These are phyloP conservation scores for Ascaphus truei DNA, from an alignment of 2,113 vertebrate genomes.

Conservation along the genomic window DNA sequence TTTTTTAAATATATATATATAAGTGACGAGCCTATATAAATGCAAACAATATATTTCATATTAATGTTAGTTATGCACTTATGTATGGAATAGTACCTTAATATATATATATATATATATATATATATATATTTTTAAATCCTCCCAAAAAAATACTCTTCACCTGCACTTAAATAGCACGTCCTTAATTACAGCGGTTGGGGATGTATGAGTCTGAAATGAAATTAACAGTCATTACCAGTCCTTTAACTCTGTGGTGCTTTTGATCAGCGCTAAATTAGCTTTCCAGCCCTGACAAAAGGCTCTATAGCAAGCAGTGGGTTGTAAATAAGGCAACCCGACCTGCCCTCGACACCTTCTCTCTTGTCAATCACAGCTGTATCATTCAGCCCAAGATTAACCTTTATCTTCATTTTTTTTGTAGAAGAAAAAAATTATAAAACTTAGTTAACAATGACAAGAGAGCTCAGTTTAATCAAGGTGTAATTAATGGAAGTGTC, in stretches of 20 bases:
- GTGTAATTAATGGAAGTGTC: constrained; percentile 47
- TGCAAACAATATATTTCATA: too few relatives aligned
- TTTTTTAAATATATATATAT: too few relatives aligned
- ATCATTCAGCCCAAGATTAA: constrained; percentile 73
- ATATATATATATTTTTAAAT: too few relatives aligned
- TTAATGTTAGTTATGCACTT: too few relatives aligned
- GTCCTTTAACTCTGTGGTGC: constrained; percentile 78
- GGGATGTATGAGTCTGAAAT: constrained; percentile 75
- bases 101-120: too few relatives aligned
- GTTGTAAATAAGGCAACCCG: constrained; percentile 78
- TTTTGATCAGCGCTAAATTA: constrained; percentile 83
- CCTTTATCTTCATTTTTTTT: constrained; percentile 64
- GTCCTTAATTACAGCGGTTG: constrained; percentile 79
- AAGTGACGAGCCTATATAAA: too few relatives aligned
- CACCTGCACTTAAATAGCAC: constrained; percentile 79
- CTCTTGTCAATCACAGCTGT: constrained; percentile 74
- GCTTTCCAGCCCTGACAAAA: constrained; percentile 78
- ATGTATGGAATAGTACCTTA: too few relatives aligned
- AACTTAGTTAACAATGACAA: constrained; percentile 43
- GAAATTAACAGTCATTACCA: constrained; percentile 85
- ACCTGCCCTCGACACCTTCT: constrained; percentile 77
- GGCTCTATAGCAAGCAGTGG: constrained; percentile 72
- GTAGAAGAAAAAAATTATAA: neutral
- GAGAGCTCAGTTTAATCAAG: constrained; percentile 40
- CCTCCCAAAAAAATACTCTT: constrained; percentile 51